These are phyloP conservation scores for Melinopterus prodromus DNA, from an alignment of 2,888 invertebrate species.

Conservation along the genomic window DNA sequence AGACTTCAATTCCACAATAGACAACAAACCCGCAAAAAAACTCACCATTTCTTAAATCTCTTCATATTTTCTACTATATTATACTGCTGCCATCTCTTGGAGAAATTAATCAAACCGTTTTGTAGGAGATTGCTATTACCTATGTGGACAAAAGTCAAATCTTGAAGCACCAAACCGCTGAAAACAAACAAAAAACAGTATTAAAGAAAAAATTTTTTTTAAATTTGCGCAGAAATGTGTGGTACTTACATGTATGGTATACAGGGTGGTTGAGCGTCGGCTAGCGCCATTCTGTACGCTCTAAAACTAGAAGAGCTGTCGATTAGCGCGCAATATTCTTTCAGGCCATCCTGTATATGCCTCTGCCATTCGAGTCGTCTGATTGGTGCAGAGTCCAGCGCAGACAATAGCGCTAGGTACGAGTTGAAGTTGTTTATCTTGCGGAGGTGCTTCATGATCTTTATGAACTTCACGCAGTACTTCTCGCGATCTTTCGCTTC, in stretches of 20 bases:
- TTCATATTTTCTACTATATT: slow-evolving; percentile 98
- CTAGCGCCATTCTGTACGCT: slow-evolving; percentile 93
- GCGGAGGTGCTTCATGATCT: slow-evolving; percentile 97
- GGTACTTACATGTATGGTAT: slow-evolving; percentile 96
- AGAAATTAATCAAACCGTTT: slow-evolving; percentile 92
- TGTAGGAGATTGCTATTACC: slow-evolving; percentile 92
- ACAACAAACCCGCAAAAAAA: slow-evolving; percentile 41
- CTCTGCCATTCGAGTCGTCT: slow-evolving; percentile 93
- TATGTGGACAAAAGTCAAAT: slow-evolving; percentile 98
- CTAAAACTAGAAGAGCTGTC: slow-evolving; percentile 98
- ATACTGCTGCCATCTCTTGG: slow-evolving; percentile 98
- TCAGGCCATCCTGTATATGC: slow-evolving; percentile 88
- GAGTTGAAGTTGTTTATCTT: slow-evolving; percentile 99
- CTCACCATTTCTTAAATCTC: slow-evolving; percentile 94
- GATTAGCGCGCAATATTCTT: slow-evolving; percentile 94
- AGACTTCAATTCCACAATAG: background rate
- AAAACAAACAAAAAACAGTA: slow-evolving; percentile 47
- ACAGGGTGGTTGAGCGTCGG: slow-evolving; percentile 96
- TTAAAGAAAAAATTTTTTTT: slow-evolving; percentile 27
- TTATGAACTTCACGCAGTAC: slow-evolving; percentile 94
- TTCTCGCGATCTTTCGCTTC: slow-evolving; percentile 96
- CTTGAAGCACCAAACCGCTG: slow-evolving; percentile 97
- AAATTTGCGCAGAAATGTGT: background rate
- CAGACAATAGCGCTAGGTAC: slow-evolving; percentile 94
- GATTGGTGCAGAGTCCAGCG: slow-evolving; percentile 95